These are phyloP conservation scores for Drosophila asahinai DNA, from an alignment of 1,140 invertebrate genomes.

Conservation along the genomic window DNA sequence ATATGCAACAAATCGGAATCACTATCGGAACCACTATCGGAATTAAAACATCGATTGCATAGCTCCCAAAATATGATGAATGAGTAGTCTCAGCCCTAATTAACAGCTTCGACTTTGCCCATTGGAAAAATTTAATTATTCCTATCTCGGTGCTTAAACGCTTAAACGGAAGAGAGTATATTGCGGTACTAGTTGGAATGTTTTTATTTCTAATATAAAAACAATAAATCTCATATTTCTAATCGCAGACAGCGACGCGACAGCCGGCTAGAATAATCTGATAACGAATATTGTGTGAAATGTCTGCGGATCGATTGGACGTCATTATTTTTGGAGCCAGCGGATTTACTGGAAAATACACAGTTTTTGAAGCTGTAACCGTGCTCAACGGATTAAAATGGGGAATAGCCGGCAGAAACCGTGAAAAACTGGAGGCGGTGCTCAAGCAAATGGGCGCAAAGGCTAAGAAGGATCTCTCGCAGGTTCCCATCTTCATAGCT, in stretches of 20 bases:
- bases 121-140: not conserved
- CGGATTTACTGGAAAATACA: constrained; percentile 94
- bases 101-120: constrained; percentile 1
- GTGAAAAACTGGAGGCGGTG: constrained; percentile 89
- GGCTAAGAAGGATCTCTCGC: constrained; percentile 87
- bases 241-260: not conserved
- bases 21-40: no score
- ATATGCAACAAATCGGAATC: no score
- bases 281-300: constrained; percentile 36
- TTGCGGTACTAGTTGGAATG: no score
- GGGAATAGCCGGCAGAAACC: constrained; percentile 80
- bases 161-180: not conserved
- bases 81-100: no score
- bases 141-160: not conserved
- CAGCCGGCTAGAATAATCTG: not conserved
- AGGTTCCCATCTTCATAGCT: constrained; percentile 91
- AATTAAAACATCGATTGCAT: not conserved
- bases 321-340: constrained; percentile 93
- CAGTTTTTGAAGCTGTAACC: constrained; percentile 88
- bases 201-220: not conserved
- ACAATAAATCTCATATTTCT: no score
- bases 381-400: constrained; percentile 85
- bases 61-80: not conserved
- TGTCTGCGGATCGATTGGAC: constrained; percentile 87
- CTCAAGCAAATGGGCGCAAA: constrained; percentile 87